These are phyloP conservation scores for Colletes gigas DNA, from an alignment of 1,140 invertebrate genomes.

Conservation along the genomic window DNA sequence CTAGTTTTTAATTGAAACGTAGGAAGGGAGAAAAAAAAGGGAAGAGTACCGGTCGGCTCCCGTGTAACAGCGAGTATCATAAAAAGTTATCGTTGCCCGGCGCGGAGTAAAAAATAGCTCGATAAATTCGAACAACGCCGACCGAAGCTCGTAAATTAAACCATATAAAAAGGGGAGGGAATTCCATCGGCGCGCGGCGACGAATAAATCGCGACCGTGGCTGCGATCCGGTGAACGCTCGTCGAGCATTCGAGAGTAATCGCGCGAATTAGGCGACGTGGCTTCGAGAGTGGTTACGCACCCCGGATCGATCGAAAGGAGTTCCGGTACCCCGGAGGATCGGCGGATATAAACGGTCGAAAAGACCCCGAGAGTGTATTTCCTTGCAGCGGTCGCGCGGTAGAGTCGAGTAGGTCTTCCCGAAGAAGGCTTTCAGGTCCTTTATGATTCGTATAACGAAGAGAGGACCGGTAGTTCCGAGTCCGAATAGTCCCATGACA, in stretches of 20 bases:
- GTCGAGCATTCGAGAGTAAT: neutral
- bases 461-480: too few relatives aligned
- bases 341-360: too few relatives aligned
- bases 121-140: slow-evolving; percentile 28
- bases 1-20: slow-evolving; percentile 35
- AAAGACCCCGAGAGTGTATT: too few relatives aligned
- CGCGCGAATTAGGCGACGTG: neutral
- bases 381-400: too few relatives aligned
- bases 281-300: too few relatives aligned
- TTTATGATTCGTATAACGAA: too few relatives aligned
- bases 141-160: slow-evolving; percentile 29
- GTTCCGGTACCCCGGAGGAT: too few relatives aligned
- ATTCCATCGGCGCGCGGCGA: slow-evolving; percentile 1
- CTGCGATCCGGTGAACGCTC: neutral
- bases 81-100: slow-evolving; percentile 31
- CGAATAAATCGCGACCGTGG: slow-evolving; percentile 8
- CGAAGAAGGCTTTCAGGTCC: too few relatives aligned
- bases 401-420: too few relatives aligned
- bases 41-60: neutral
- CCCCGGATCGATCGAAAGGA: too few relatives aligned
- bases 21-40: neutral
- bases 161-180: slow-evolving; percentile 24
- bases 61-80: slow-evolving; percentile 13
- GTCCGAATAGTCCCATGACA: too few relatives aligned
- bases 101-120: slow-evolving; percentile 27